Evolutionary conservation across 2,797 vertebrate genomes (phyloP), one percentile per base, ranked within the genome.

Genomic region (Paguma larvata): DNA sequence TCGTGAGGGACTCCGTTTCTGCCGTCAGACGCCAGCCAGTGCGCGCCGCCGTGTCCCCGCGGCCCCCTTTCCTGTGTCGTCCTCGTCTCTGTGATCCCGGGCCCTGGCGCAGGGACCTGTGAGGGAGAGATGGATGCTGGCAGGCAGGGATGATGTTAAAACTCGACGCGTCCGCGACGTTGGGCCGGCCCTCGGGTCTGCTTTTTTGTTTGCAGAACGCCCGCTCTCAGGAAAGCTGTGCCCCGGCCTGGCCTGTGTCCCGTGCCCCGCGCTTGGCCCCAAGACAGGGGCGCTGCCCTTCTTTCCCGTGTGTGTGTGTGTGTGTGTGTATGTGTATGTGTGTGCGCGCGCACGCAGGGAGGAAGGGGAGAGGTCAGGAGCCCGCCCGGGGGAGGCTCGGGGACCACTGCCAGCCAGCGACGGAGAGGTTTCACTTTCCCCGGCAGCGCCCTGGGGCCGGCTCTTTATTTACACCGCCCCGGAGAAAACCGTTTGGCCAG

Each of bases 391-490:
- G 56, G 59, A 59, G 63, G 41, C 80, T 51, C 8, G 6, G 89
- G 80, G 70, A 32, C 21, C 0, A 13, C 84, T 18, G 72, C 21
- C 16, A 4, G 82, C 51, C n/a, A 23, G 34, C 1, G 0, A 48
- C 73, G 32, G 32, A 34, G 21, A 30, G 78, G 72, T 63, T 59
- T 93, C 73, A 38, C 85, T 92, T 78, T 85, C 18, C 34, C 44
- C 59, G 63, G 94, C 67, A 90, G 73, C 1, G 0, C 70, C 0
- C 30, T 3, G 38, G 41, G 79, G 21, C 21, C 5, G 86, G 41
- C 87, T 91, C 0, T 89, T 89, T 89, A 68, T 93, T 83, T 96
- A 84, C 94, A 85, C 67, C 78, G 41, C 89, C 86, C 75, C 62
- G 44, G 25, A 85, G 91, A 80, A 91, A 96, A 63, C 73, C 62